Evolutionary conservation across 2,888 invertebrate genomes (phyloP), one percentile per base, ranked within the genome.

Genomic region (Lissocephala sabroskyi): DNA sequence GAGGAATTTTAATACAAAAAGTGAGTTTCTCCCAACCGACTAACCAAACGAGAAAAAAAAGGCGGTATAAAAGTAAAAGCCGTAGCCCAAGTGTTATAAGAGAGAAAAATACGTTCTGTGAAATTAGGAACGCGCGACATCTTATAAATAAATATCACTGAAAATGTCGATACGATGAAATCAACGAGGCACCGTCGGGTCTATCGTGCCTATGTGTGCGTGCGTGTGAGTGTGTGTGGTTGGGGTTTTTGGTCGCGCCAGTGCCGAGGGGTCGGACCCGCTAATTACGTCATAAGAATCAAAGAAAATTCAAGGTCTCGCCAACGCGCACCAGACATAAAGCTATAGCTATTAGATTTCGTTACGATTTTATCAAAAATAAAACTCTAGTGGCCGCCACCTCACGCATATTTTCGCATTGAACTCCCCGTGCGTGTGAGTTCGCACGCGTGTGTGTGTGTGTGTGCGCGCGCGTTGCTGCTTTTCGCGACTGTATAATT

Each of bases 241-340:
- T 23, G 23, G 3, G 23, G 3, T 23, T 23, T 23, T 23, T 23
- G 7, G 23, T 13, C 11, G 30, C 30, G 10, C 3, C 1, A 36
- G 26, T 13, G 28, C 26, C n/a, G 43, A 37, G 14, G 13, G 35
- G 35, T 35, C 13, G 16, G 64, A 62, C 68, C 66, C 62, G 73
- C 64, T 70, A 80, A 82, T 83, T 82, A 83, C 83, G 82, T 83
- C 82, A 83, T 77, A 78, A 79, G 67, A 71, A 82, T 74, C 66
- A 78, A 63, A 73, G 78, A 75, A 74, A 74, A 80, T 82, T 83
- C 82, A 83, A 82, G 82, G 83, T 81, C 83, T 74, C 64, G 63
- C 55, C 50, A 47, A 56, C 54, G 48, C 56, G 41, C 54, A 62
- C 48, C 59, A 56, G 45, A 55, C 51, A 58, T 52, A 47, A 56